These are phyloP conservation scores for Elaeidobius kamerunicus DNA, from an alignment of 2,888 invertebrate species.

Conservation along the genomic window DNA sequence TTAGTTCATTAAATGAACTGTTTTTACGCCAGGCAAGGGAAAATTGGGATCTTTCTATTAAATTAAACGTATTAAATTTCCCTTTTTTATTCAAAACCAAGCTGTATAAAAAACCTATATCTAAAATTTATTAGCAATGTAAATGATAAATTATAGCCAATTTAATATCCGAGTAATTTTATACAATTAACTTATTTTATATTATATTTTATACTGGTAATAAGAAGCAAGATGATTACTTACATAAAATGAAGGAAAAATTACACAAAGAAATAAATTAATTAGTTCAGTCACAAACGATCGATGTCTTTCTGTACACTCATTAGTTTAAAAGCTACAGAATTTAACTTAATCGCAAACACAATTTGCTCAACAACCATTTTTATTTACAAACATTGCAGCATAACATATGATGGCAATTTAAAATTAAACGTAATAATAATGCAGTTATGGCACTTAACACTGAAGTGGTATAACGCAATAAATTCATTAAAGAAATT, in stretches of 20 bases:
- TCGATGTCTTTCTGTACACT: background rate
- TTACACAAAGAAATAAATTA: background rate
- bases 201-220: no score
- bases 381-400: conserved; percentile 25
- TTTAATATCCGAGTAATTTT: background rate
- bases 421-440: conserved; percentile 29
- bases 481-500: conserved; percentile 31
- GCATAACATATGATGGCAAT: conserved; percentile 22
- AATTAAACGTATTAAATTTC: no score
- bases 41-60: no score
- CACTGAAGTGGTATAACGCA: conserved; percentile 26
- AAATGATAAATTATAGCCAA: background rate
- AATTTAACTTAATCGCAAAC: background rate
- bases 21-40: no score
- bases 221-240: no score
- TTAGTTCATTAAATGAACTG: no score
- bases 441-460: conserved; percentile 31
- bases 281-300: no score
- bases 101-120: no score
- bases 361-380: conserved; percentile 12
- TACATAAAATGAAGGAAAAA: background rate
- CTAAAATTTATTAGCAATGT: no score
- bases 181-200: no score
- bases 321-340: background rate
- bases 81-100: no score